Conservation (phyloP, 2,113 vertebrate genomes). For the Semnornis frantzii region DNA sequence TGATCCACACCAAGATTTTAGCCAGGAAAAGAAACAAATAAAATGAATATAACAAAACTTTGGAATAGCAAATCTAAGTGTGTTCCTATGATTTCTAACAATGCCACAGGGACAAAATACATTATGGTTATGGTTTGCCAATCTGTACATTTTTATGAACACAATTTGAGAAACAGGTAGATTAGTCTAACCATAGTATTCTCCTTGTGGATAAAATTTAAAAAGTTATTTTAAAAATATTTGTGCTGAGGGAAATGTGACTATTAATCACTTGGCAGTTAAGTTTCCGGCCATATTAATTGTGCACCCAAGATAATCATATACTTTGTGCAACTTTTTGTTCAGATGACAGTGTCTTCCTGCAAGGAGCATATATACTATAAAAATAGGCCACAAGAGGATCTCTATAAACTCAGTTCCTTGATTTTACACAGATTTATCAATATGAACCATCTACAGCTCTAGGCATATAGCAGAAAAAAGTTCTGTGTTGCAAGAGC, state of each 20-base stretch:
- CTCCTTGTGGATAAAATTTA: neutral
- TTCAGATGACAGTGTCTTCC: neutral
- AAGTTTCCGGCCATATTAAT: neutral
- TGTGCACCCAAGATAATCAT: neutral
- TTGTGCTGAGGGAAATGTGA: neutral
- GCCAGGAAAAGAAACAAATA: neutral
- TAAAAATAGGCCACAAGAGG: neutral
- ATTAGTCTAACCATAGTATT: neutral
- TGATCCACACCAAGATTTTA: neutral
- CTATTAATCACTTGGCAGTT: neutral
- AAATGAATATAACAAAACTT: neutral
- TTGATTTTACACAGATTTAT: neutral
- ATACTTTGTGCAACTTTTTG: neutral
- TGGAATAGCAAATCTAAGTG: neutral
- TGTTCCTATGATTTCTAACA: neutral
- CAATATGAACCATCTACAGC: neutral
- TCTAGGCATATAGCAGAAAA: neutral
- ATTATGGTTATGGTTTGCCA: neutral
- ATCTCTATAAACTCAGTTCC: neutral
- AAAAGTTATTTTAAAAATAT: neutral
- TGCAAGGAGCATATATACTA: neutral
- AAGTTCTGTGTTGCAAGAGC: neutral
- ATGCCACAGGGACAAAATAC: neutral
- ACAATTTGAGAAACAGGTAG: neutral
- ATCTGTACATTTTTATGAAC: neutral